These are phyloP conservation scores for Diprion similis DNA, from an alignment of 1,140 invertebrate species.

Conservation along the genomic window DNA sequence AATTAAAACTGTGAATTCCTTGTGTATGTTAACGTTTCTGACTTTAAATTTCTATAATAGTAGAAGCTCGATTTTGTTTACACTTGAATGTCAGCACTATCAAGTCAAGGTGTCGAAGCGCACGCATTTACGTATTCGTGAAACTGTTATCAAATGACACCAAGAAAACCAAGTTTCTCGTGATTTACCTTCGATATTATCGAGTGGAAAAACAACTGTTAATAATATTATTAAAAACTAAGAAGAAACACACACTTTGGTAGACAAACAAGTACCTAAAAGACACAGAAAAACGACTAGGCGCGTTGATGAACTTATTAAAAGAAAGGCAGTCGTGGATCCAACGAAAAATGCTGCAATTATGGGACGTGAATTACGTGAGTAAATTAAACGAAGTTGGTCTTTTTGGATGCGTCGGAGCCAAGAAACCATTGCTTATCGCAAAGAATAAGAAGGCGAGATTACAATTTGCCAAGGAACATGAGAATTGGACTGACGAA, in stretches of 20 bases:
- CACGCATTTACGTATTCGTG: constrained; percentile 6
- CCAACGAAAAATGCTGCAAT: constrained; percentile 24
- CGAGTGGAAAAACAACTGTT: constrained; percentile 23
- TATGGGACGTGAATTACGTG: background rate
- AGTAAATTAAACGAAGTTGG: constrained; percentile 14
- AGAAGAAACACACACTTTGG: constrained; percentile 7
- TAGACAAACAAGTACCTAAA: constrained; percentile 9
- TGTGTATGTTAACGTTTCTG: no score
- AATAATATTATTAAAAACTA: constrained; percentile 22
- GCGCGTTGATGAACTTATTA: constrained; percentile 22
- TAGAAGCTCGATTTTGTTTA: no score
- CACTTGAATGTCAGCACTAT: no score
- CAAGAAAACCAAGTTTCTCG: constrained; percentile 22
- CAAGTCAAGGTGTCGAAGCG: no score
- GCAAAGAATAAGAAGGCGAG: constrained; percentile 17
- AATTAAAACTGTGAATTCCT: no score
- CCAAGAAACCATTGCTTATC: constrained; percentile 24
- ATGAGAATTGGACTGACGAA: constrained; percentile 21
- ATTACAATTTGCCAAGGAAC: constrained; percentile 21
- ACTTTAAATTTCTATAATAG: no score
- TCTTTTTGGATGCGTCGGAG: constrained; percentile 13
- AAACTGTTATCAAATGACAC: constrained; percentile 18
- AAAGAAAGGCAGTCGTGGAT: constrained; percentile 23
- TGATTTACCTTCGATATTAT: constrained; percentile 18
- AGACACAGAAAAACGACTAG: constrained; percentile 23